Conservation (phyloP, 2,113 vertebrate species). For the Apeltes quadracus region DNA sequence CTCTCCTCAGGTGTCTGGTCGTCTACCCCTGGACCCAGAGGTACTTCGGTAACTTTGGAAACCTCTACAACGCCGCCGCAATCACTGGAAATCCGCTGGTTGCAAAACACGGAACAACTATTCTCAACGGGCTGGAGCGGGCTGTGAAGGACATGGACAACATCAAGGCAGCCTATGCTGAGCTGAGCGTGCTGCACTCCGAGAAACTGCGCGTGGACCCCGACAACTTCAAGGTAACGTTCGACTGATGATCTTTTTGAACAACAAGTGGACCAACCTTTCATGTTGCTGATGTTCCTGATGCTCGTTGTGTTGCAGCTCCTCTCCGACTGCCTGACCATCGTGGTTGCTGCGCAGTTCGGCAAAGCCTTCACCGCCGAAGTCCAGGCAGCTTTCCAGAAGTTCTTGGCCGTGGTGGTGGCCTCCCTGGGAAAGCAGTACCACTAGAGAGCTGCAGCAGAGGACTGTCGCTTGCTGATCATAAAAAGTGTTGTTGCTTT, state of each 20-base stretch:
- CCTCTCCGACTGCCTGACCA: constrained; percentile 82
- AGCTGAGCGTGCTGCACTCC: constrained; percentile 16
- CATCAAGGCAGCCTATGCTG: neutral
- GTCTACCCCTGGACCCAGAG: too few relatives aligned
- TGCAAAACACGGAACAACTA: neutral
- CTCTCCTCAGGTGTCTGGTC: constrained; percentile 4
- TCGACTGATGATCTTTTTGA: neutral
- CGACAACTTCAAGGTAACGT: constrained; percentile 15
- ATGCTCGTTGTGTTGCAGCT: constrained; percentile 74
- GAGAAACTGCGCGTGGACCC: constrained; percentile 13
- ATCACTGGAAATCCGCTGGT: constrained; percentile 78
- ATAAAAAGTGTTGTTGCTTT: neutral
- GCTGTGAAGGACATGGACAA: constrained; percentile 7
- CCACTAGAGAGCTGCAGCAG: constrained; percentile 68
- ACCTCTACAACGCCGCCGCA: too few relatives aligned
- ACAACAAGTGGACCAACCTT: neutral
- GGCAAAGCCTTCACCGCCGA: constrained; percentile 68
- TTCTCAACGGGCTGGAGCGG: neutral
- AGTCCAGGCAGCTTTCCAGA: constrained; percentile 81
- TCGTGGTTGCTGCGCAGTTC: constrained; percentile 74
- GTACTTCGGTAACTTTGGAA: constrained; percentile 48
- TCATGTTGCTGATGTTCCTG: constrained; percentile 1
- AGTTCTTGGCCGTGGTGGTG: constrained; percentile 85
- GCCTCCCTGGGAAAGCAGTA: constrained; percentile 82
- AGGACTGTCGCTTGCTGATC: constrained; percentile 1